phyloP scores from a whole-genome alignment of 2,113 vertebrate genomes.

The Salminus brasiliensis region DNA sequence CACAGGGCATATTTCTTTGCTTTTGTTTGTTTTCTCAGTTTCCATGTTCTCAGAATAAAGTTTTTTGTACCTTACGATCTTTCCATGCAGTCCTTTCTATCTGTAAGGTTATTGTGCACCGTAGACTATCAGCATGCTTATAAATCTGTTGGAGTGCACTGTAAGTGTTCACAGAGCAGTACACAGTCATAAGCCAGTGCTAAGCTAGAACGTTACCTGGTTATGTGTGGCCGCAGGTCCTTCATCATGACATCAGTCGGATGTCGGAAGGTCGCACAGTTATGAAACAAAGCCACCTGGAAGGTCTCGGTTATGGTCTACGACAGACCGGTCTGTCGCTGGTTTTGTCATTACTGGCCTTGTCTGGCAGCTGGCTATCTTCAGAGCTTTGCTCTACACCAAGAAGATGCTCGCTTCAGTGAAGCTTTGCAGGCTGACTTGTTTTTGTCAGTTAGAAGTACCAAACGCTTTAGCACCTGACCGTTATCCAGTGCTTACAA shows the following conservation, averaged over 20 bases:
- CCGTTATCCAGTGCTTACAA: no score
- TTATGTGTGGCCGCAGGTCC: conserved; percentile 13
- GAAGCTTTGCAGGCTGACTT: not conserved
- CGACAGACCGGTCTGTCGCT: not conserved
- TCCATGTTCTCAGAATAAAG: not conserved
- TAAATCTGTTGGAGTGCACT: not conserved
- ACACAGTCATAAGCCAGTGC: not conserved
- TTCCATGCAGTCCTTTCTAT: not conserved
- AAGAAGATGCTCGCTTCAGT: not conserved
- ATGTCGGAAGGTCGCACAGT: conserved; percentile 18
- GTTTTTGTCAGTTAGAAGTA: not conserved
- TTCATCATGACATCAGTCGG: not conserved
- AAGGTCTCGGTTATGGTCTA: conserved; percentile 33
- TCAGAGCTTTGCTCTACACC: not conserved
- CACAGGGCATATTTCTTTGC: not conserved
- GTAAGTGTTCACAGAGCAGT: not conserved
- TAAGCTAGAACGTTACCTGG: conserved; percentile 1
- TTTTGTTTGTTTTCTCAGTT: conserved; percentile 44
- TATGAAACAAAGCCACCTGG: conserved; percentile 31
- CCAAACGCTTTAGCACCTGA: no score
- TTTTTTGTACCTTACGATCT: not conserved
- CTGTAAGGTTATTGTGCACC: conserved; percentile 4
- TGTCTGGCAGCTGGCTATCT: not conserved
- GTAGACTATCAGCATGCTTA: not conserved
- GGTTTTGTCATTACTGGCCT: conserved; percentile 33